Percentiles rank a stretch among this genome's conserved stretches.
These are phyloP conservation scores for Cyclura pinguis DNA, from an alignment of 2,797 vertebrate genomes.

Conservation along the genomic window DNA sequence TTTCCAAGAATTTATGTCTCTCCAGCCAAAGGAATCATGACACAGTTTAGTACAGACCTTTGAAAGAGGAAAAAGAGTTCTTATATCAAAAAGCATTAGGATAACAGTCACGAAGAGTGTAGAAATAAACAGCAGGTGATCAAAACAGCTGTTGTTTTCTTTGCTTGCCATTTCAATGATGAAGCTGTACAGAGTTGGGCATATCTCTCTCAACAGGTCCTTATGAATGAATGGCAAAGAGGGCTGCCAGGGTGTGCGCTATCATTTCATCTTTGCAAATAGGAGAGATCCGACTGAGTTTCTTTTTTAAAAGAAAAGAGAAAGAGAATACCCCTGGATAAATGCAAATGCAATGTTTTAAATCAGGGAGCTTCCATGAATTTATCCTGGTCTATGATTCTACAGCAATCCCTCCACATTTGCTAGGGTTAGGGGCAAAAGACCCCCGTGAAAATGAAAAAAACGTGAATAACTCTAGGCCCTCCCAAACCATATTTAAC, in stretches of 20 bases:
- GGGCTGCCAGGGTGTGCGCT: background rate
- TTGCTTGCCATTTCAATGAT: constrained; percentile 19
- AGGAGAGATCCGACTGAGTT: background rate
- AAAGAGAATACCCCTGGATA: background rate
- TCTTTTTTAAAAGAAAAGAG: background rate
- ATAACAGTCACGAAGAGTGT: constrained; percentile 14
- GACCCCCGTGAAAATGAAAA: no score
- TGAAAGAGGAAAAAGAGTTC: background rate
- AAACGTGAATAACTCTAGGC: no score
- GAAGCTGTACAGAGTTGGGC: background rate
- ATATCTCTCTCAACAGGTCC: background rate
- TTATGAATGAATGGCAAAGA: constrained; percentile 9
- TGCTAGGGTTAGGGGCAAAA: no score
- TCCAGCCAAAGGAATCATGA: background rate
- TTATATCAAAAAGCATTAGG: constrained; percentile 22
- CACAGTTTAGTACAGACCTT: background rate
- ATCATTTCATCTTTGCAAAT: constrained; percentile 1
- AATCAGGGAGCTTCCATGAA: background rate
- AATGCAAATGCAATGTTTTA: background rate
- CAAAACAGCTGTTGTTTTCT: constrained; percentile 30
- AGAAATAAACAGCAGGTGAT: constrained; percentile 3
- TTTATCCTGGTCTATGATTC: background rate
- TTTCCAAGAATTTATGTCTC: background rate
- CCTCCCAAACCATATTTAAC: no score
- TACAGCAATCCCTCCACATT: no score